phyloP scores from a whole-genome alignment of 2,797 vertebrate species.

The Cossypha dichroa region DNA sequence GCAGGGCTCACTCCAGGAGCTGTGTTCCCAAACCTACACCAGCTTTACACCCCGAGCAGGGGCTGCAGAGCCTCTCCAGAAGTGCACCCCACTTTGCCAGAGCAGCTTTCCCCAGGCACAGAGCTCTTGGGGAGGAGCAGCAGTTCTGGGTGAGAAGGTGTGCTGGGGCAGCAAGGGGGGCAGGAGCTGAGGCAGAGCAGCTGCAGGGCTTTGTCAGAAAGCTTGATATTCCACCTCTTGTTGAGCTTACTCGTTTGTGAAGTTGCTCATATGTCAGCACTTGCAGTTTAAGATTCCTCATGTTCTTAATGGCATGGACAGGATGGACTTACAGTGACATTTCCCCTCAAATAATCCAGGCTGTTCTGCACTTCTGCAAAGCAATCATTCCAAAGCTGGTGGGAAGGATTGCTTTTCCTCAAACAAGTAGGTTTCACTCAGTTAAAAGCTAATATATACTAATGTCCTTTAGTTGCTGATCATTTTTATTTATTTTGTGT shows the following conservation, averaged over 20 bases:
- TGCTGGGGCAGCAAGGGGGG: neutral
- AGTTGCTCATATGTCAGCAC: neutral
- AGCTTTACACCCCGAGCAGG: neutral
- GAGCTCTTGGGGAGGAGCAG: neutral
- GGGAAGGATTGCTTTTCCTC: neutral
- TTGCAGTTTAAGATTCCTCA: neutral
- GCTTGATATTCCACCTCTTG: neutral
- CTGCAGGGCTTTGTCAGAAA: neutral
- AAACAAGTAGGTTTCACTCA: neutral
- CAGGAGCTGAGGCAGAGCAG: neutral
- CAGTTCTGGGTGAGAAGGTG: no score
- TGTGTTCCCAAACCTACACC: neutral
- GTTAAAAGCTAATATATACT: neutral
- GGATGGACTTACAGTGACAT: neutral
- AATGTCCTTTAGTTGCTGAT: neutral
- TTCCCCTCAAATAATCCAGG: neutral
- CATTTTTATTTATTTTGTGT: neutral
- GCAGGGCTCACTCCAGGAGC: neutral
- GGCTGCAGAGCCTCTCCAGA: neutral
- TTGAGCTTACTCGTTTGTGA: neutral
- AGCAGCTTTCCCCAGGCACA: neutral
- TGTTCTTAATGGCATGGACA: neutral
- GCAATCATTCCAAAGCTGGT: neutral
- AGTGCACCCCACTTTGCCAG: neutral
- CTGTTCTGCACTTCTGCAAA: neutral